These are phyloP conservation scores for Yponomeuta plumbellus DNA, from an alignment of 2,888 invertebrate genomes.

Conservation along the genomic window DNA sequence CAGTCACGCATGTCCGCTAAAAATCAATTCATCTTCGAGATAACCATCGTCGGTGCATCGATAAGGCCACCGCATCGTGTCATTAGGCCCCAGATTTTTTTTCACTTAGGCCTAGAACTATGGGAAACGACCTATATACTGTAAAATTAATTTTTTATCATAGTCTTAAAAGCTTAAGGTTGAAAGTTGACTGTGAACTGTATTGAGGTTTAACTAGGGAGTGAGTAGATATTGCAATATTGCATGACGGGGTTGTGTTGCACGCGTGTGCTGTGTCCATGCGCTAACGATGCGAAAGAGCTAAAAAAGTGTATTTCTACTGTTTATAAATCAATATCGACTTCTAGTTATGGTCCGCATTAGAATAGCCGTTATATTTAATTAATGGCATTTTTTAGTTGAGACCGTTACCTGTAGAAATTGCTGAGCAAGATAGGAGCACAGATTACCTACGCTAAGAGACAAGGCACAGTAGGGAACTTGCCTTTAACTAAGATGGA, in stretches of 20 bases:
- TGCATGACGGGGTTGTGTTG: background rate
- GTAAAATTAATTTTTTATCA: background rate
- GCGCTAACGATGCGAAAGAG: background rate
- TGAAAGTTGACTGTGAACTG: background rate
- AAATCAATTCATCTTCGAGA: background rate
- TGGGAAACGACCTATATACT: background rate
- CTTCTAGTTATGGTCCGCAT: background rate
- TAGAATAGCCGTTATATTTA: no score
- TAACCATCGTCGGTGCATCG: background rate
- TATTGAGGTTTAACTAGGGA: background rate
- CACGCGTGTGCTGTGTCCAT: background rate
- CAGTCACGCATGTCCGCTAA: background rate
- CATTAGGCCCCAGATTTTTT: background rate
- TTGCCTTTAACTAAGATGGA: no score
- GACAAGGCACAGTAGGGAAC: no score
- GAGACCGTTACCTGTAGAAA: no score
- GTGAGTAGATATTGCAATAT: background rate
- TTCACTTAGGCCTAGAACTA: background rate
- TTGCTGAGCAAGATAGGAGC: no score
- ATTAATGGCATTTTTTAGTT: no score
- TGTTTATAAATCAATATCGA: background rate
- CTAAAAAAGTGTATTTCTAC: background rate
- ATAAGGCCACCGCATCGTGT: background rate
- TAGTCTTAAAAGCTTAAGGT: background rate
- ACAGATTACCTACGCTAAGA: no score